These are phyloP conservation scores for Apogon talboti DNA, from an alignment of 2,797 vertebrate genomes.

Conservation along the genomic window DNA sequence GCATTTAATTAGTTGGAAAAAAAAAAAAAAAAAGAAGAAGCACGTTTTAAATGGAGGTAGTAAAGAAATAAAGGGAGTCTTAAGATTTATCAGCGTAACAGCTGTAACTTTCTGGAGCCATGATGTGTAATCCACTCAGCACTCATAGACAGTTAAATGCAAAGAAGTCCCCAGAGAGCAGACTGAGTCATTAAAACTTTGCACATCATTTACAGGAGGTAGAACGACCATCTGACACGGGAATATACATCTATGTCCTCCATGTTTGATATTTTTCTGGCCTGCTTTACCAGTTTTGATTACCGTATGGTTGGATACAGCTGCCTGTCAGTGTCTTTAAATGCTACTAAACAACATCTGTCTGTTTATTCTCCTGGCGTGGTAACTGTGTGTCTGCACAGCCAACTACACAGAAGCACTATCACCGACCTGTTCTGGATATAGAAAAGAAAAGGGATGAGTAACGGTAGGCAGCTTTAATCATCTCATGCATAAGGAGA, in stretches of 20 bases:
- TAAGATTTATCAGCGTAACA: slow-evolving; percentile 12
- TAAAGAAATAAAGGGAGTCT: neutral
- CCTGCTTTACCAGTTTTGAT: slow-evolving; percentile 5
- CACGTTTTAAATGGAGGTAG: slow-evolving; percentile 14
- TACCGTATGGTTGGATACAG: slow-evolving; percentile 3
- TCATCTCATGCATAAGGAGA: neutral
- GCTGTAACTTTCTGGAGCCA: slow-evolving; percentile 8
- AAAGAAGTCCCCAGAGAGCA: slow-evolving; percentile 22
- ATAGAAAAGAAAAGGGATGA: neutral
- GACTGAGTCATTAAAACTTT: slow-evolving; percentile 32
- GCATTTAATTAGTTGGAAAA: slow-evolving; percentile 16
- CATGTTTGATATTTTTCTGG: slow-evolving; percentile 27
- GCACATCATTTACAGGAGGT: slow-evolving; percentile 23
- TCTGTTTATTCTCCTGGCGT: slow-evolving; percentile 3
- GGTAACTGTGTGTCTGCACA: neutral
- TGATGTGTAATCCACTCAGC: neutral
- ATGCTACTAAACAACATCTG: slow-evolving; percentile 15
- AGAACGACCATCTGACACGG: neutral
- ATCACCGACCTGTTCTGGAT: neutral
- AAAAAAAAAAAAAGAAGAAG: too few species aligned
- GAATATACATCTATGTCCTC: neutral
- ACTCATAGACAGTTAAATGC: slow-evolving; percentile 28
- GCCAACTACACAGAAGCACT: neutral
- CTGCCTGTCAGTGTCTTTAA: slow-evolving; percentile 3
- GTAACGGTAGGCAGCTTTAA: slow-evolving; percentile 5